Evolutionary conservation across 1,140 invertebrate species (phyloP).

Genomic region (Apis dorsata): DNA sequence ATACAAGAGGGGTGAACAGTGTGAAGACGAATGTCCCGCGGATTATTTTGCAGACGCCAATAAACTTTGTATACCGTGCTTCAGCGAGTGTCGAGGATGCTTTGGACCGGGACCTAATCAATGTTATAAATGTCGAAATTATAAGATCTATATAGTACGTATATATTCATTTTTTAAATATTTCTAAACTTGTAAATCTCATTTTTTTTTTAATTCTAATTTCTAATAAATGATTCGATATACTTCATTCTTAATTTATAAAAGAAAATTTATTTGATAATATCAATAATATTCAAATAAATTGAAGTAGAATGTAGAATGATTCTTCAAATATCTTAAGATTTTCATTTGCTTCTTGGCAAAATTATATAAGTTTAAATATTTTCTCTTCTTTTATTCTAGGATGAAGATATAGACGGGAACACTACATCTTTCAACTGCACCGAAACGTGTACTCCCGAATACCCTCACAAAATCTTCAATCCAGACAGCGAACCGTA

Average conservation of each 20-base stretch:
- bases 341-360: no score
- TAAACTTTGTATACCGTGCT: constrained; percentile 89
- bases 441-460: constrained; percentile 89
- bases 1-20: constrained; percentile 93
- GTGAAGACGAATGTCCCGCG: constrained; percentile 92
- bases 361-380: no score
- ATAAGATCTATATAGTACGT: constrained; percentile 87
- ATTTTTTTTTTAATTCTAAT: no score
- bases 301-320: no score
- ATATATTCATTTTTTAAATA: neutral
- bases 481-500: constrained; percentile 88
- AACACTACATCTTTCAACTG: constrained; percentile 91
- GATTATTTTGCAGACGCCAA: constrained; percentile 91
- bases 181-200: neutral
- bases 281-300: no score
- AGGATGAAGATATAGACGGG: constrained; percentile 81
- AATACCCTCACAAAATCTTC: constrained; percentile 89
- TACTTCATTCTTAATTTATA: neutral
- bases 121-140: constrained; percentile 92
- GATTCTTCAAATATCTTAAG: no score
- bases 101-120: constrained; percentile 88
- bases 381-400: neutral
- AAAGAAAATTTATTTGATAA: neutral
- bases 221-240: no score
- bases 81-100: constrained; percentile 91